These are phyloP conservation scores for Ginglymostoma cirratum DNA, from an alignment of 2,113 vertebrate genomes.

Conservation along the genomic window DNA sequence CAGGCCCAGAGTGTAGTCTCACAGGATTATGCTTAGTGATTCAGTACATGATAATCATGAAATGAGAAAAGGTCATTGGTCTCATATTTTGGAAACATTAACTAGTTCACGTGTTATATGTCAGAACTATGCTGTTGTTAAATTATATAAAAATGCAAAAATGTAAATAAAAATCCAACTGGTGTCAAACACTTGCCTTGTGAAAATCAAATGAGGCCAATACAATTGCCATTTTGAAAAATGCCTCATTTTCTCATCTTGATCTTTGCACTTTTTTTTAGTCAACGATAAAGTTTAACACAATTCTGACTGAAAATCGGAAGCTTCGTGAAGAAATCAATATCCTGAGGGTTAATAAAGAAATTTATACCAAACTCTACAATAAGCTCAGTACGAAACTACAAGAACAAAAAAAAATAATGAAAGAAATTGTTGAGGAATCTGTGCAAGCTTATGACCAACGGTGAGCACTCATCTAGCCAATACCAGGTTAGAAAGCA, in stretches of 20 bases:
- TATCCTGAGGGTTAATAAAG: conserved; percentile 46
- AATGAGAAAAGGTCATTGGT: not conserved
- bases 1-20: not conserved
- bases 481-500: not conserved
- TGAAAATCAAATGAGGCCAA: not conserved
- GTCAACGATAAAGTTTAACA: conserved; percentile 42
- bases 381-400: conserved; percentile 44
- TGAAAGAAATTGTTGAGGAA: conserved; percentile 43
- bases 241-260: not conserved
- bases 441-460: conserved; percentile 45
- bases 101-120: not conserved
- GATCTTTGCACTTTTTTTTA: not conserved
- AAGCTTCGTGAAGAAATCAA: conserved; percentile 48
- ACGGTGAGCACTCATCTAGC: conserved; percentile 43
- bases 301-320: conserved; percentile 44
- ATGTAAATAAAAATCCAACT: not conserved
- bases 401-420: conserved; percentile 43
- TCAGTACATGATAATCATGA: not conserved
- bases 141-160: not conserved
- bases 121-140: not conserved
- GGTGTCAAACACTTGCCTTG: not conserved
- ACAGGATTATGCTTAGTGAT: not conserved
- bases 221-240: not conserved
- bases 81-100: not conserved
- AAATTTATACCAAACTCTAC: conserved; percentile 44